These are phyloP conservation scores for Drosophila buzzatii DNA, from an alignment of 2,888 invertebrate species.

Conservation along the genomic window DNA sequence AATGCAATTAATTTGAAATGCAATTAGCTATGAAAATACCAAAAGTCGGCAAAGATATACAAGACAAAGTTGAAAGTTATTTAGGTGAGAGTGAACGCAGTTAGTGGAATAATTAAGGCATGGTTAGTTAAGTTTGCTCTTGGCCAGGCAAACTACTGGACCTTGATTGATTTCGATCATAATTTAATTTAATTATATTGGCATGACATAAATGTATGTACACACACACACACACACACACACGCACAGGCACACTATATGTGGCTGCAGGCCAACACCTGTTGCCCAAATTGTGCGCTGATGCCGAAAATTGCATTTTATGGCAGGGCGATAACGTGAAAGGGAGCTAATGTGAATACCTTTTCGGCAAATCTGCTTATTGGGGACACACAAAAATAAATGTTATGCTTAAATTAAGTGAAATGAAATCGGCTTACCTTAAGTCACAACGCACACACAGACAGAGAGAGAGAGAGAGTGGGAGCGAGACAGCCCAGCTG, in stretches of 20 bases:
- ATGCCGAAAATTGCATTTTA: conserved; percentile 48
- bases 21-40: conserved; percentile 4
- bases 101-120: not conserved
- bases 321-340: conserved; percentile 35
- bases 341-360: conserved; percentile 35
- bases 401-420: conserved; percentile 59
- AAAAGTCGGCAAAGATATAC: not conserved
- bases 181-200: conserved; percentile 24
- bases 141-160: conserved; percentile 7
- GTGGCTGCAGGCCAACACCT: conserved; percentile 20
- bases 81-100: too few species aligned
- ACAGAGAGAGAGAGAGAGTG: not conserved
- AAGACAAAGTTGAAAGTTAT: not conserved
- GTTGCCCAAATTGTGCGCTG: conserved; percentile 39
- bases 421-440: conserved; percentile 66
- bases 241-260: not conserved
- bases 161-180: conserved; percentile 23
- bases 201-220: not conserved
- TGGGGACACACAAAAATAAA: conserved; percentile 19
- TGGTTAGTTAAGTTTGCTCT: not conserved
- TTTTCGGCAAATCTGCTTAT: conserved; percentile 40
- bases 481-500: not conserved
- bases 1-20: not conserved
- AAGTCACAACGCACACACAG: conserved; percentile 40
- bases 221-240: not conserved